A percentile compares a stretch with the other conserved stretches of the same genome.
Conservation (phyloP, 1,140 invertebrate genomes). For the Heliconius hewitsoni region DNA sequence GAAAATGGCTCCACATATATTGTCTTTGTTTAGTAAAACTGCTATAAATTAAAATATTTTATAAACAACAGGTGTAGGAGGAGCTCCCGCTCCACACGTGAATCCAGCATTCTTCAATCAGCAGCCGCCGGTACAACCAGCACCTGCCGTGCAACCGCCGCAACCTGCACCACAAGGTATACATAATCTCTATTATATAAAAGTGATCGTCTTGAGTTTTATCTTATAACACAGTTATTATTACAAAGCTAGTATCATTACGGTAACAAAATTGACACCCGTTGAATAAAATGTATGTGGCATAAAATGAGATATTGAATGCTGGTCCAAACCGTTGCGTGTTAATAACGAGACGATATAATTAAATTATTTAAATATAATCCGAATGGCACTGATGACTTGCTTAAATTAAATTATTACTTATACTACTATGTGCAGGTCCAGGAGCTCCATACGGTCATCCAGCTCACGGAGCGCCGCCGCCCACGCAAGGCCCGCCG, state of each 20-base stretch:
- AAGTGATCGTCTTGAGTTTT: too few species aligned
- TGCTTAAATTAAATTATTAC: background rate
- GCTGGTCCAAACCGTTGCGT: too few species aligned
- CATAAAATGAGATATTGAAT: too few species aligned
- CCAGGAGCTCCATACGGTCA: slow-evolving; percentile 69
- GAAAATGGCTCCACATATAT: too few species aligned
- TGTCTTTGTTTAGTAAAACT: background rate
- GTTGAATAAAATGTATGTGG: too few species aligned
- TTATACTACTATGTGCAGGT: slow-evolving; percentile 35
- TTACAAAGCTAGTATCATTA: too few species aligned
- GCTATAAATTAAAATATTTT: background rate
- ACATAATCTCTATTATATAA: background rate
- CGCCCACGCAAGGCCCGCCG: slow-evolving; percentile 62
- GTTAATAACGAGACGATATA: too few species aligned
- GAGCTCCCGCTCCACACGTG: slow-evolving; percentile 93
- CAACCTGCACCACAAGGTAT: slow-evolving; percentile 62
- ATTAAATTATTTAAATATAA: too few species aligned
- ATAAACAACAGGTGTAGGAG: slow-evolving; percentile 47
- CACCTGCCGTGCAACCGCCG: slow-evolving; percentile 56
- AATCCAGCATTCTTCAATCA: slow-evolving; percentile 97
- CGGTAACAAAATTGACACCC: too few species aligned
- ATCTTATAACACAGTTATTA: too few species aligned
- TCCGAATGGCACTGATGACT: too few species aligned
- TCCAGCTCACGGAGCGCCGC: slow-evolving; percentile 60
- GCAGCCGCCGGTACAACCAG: slow-evolving; percentile 80